These are phyloP conservation scores for Drosophila koepferae DNA, from an alignment of 2,888 invertebrate genomes.

Conservation along the genomic window DNA sequence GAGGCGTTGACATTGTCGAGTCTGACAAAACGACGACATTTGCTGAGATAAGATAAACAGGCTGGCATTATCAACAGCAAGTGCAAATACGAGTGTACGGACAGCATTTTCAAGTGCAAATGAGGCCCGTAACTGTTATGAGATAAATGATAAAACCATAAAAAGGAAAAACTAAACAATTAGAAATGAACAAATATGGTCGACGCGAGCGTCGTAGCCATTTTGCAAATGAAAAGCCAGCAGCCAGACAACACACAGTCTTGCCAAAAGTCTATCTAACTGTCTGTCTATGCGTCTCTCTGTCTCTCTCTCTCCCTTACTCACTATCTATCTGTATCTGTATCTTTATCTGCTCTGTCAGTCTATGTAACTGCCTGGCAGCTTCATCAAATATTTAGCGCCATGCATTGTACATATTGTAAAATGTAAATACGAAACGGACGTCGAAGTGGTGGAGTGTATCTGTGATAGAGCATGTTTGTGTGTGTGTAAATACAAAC, in stretches of 20 bases:
- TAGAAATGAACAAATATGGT: constrained; percentile 34
- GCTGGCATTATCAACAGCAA: constrained; percentile 48
- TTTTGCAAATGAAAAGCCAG: constrained; percentile 67
- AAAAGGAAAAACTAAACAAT: constrained; percentile 20
- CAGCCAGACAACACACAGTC: constrained; percentile 50
- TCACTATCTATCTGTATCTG: neutral
- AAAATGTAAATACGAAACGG: constrained; percentile 62
- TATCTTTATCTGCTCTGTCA: constrained; percentile 34
- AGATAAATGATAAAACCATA: constrained; percentile 33
- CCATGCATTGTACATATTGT: constrained; percentile 63
- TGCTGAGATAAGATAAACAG: constrained; percentile 68
- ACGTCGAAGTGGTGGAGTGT: constrained; percentile 53
- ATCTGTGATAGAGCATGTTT: constrained; percentile 1
- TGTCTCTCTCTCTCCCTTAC: neutral
- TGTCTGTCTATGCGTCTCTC: constrained; percentile 20
- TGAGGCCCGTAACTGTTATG: constrained; percentile 60
- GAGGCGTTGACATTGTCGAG: constrained; percentile 68
- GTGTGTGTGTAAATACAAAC: constrained; percentile 55
- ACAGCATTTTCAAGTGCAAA: constrained; percentile 69
- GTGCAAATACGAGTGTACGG: constrained; percentile 54
- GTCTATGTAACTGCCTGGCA: constrained; percentile 35
- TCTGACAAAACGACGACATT: constrained; percentile 38
- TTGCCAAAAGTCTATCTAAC: constrained; percentile 36
- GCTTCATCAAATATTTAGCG: constrained; percentile 78
- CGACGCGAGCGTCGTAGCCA: constrained; percentile 31